Percentiles rank a stretch among this genome's conserved stretches.
Conservation (phyloP, 2,113 vertebrate species). For the Lepidothrix coronata region DNA sequence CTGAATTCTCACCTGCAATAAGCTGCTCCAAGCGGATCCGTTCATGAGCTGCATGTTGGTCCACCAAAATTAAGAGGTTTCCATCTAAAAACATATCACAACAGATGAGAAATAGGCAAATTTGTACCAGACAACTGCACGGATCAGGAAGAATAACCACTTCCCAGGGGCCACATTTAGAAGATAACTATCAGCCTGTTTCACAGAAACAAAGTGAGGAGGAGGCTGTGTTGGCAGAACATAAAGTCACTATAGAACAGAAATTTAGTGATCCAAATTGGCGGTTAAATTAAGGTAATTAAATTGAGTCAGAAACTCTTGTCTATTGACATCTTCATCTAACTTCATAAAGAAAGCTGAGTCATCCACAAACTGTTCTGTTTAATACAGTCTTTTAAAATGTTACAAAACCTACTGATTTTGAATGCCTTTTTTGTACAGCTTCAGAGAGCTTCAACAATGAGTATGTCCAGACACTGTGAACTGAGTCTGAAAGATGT, state of each 20-base stretch:
- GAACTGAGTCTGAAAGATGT: conserved; percentile 17
- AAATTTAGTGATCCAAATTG: background rate
- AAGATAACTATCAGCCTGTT: background rate
- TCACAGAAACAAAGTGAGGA: conserved; percentile 24
- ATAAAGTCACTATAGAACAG: conserved; percentile 18
- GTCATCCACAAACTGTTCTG: background rate
- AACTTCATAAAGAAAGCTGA: conserved; percentile 8
- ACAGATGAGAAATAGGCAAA: background rate
- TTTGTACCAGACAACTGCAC: background rate
- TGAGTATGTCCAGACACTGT: background rate
- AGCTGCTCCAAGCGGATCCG: conserved; percentile 92
- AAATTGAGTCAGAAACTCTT: background rate
- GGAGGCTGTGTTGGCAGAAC: conserved; percentile 15
- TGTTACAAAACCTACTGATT: background rate
- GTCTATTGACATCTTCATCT: background rate
- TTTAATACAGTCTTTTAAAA: background rate
- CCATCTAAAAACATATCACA: conserved; percentile 68
- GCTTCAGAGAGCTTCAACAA: background rate
- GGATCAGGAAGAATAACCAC: background rate
- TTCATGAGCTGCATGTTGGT: conserved; percentile 96
- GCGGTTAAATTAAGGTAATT: background rate
- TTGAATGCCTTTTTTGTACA: conserved; percentile 42
- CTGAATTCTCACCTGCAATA: conserved; percentile 78
- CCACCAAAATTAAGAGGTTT: conserved; percentile 92
- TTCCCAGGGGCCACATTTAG: background rate